Evolutionary conservation across 1,140 invertebrate genomes (phyloP).

Genomic region (Polypedilum vanderplanki): DNA sequence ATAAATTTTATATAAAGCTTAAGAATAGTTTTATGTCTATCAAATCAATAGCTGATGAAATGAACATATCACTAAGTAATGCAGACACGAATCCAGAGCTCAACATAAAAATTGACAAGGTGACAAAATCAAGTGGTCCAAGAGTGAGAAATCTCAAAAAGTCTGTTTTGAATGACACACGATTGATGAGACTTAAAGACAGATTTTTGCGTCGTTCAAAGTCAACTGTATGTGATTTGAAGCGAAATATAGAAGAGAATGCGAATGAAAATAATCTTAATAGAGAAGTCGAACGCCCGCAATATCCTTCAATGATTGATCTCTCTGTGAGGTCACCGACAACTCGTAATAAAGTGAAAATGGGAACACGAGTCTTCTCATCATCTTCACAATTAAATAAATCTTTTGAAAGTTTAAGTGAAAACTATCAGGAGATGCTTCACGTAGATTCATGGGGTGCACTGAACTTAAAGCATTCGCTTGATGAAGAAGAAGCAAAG

Average conservation of each 20-base stretch:
- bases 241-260: not conserved
- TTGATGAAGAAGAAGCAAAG: constrained; percentile 21
- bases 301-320: constrained; percentile 2
- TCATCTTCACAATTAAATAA: constrained; percentile 32
- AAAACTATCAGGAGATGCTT: not conserved
- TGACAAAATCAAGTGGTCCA: not conserved
- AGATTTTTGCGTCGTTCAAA: constrained; percentile 30
- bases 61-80: constrained; percentile 46
- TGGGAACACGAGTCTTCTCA: constrained; percentile 58
- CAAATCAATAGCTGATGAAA: constrained; percentile 57
- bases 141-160: constrained; percentile 31
- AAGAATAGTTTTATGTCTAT: constrained; percentile 62
- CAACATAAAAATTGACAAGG: constrained; percentile 29
- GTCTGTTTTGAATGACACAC: constrained; percentile 30
- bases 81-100: not conserved
- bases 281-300: constrained; percentile 61
- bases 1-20: constrained; percentile 65
- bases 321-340: constrained; percentile 15
- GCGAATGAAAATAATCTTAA: constrained; percentile 46
- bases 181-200: constrained; percentile 30
- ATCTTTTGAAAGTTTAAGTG: constrained; percentile 30
- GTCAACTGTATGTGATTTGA: constrained; percentile 12
- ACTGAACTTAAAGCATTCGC: not conserved
- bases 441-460: not conserved
- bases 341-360: constrained; percentile 59